Base-by-base conservation (phyloP, 2,113 vertebrate genomes). In the Delphinapterus leucas region DNA sequence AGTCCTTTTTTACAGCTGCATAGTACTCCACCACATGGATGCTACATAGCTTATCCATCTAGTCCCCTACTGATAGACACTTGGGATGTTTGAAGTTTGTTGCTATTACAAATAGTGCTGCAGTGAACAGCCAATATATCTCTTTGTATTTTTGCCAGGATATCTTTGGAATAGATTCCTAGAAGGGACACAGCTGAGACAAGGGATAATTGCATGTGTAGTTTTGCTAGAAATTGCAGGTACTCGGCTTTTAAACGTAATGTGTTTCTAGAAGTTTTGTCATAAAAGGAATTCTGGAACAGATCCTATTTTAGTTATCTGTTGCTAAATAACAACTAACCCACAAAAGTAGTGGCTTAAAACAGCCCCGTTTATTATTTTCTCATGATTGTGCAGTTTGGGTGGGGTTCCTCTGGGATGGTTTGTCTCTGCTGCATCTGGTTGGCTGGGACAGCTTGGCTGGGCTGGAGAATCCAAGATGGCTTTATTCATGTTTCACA, bases 201-300 rank as follows among this genome's bases (percentile, higher is more conserved):
- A 85, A 87, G 63, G 33, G 36, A 91, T 55, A 63, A 95, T 38
- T 97, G 18, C 58, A 55, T 68, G 33, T 92, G 5, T 63, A 63
- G 60, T 74, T 95, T 60, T 80, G 77, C 25, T 79, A 77, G 44
- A 73, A 55, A 86, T 49, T 60, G 60, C 8, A 93, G 73, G 89
- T 70, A 31, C 25, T 55, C 41, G 91, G 63, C n/a, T 81, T 93
- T 92, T 76, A 95, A 89, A 76, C 53, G n/a, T 38, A 91, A 26
- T 65, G 63, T 87, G 33, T 88, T 93, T 97, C 77, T 93, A 65
- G 31, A 96, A 93, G 28, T 89, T 81, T 70, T 76, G 11, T 65
- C 55, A 55, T 76, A 67, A 79, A 93, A 95, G n/a, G 20, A 9
- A 53, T 61, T 53, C 61, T 89, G 60, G 87, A 63, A 86, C 60